These are phyloP conservation scores for Drosophila testacea DNA, from an alignment of 2,888 invertebrate genomes.

Conservation along the genomic window DNA sequence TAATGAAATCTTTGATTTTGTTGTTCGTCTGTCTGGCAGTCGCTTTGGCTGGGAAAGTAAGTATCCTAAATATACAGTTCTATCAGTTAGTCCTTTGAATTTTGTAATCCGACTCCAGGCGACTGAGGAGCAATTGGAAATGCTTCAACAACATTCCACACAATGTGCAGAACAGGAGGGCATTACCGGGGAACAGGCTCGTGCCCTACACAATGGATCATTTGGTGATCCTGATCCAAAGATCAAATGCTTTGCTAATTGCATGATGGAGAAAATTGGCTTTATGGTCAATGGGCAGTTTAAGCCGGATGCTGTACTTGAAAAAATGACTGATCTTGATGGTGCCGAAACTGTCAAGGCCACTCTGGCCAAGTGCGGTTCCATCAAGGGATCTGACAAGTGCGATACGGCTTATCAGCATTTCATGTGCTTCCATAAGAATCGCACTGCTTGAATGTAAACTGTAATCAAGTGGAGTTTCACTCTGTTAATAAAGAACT, in stretches of 20 bases:
- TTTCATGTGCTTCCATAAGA: slow-evolving; percentile 56
- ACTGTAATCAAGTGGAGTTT: too few relatives aligned
- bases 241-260: slow-evolving; percentile 77
- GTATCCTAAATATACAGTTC: slow-evolving; percentile 7
- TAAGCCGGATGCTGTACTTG: slow-evolving; percentile 41
- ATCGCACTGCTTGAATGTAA: slow-evolving; percentile 10
- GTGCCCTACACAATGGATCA: slow-evolving; percentile 60
- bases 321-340: slow-evolving; percentile 39
- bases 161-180: slow-evolving; percentile 66
- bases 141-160: slow-evolving; percentile 35
- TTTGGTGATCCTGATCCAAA: slow-evolving; percentile 52
- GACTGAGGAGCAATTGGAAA: slow-evolving; percentile 67
- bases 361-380: slow-evolving; percentile 47
- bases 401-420: slow-evolving; percentile 67
- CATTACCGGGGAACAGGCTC: slow-evolving; percentile 59
- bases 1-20: slow-evolving; percentile 64
- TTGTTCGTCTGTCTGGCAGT: slow-evolving; percentile 41
- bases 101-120: slow-evolving; percentile 21
- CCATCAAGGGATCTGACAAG: slow-evolving; percentile 50
- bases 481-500: slow-evolving; percentile 5
- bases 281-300: slow-evolving; percentile 67
- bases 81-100: neutral
- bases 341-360: slow-evolving; percentile 53
- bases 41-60: slow-evolving; percentile 53
- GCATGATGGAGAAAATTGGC: slow-evolving; percentile 75